These are phyloP conservation scores for Phrynosoma platyrhinos DNA, from an alignment of 2,113 vertebrate genomes.

Conservation along the genomic window DNA sequence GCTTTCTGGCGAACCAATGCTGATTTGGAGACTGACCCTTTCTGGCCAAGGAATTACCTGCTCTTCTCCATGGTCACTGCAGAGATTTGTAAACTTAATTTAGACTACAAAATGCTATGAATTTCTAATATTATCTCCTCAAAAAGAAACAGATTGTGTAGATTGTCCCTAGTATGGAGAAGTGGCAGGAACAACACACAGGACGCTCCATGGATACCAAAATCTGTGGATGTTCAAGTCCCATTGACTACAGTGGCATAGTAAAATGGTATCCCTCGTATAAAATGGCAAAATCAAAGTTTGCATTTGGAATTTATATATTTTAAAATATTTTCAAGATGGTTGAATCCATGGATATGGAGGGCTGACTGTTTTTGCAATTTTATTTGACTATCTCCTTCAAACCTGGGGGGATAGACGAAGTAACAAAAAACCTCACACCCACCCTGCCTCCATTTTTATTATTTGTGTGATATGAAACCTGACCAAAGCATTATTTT, in stretches of 20 bases:
- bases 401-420: slow-evolving; percentile 12
- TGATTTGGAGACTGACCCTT: neutral
- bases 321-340: no score
- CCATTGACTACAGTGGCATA: no score
- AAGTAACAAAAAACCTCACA: neutral
- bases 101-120: neutral
- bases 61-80: neutral
- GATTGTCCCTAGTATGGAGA: neutral
- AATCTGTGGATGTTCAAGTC: no score
- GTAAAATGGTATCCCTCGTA: no score
- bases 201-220: no score
- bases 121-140: neutral
- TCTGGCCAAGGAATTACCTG: neutral
- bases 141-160: neutral
- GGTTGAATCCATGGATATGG: no score
- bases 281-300: neutral
- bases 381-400: slow-evolving; percentile 8
- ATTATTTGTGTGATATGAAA: slow-evolving; percentile 13
- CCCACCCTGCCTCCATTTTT: neutral
- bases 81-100: neutral
- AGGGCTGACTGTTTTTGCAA: neutral
- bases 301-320: no score
- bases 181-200: no score
- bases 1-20: neutral
- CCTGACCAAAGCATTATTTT: slow-evolving; percentile 43